A percentile compares a stretch with the other conserved stretches of the same genome.
Conservation (phyloP, 2,888 invertebrate species). For the Acleris emargana region DNA sequence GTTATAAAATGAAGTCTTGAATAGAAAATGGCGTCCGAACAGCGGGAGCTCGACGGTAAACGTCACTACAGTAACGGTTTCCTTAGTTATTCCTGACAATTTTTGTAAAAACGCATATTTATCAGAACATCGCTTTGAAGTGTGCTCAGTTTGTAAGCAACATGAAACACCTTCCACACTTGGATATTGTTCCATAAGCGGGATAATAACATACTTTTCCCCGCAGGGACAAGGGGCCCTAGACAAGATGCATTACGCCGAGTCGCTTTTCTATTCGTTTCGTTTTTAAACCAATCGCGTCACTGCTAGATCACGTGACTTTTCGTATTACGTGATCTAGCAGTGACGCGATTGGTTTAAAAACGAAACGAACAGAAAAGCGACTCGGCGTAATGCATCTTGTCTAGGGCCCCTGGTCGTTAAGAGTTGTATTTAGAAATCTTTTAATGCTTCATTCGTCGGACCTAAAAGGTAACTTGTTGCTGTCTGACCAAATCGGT, state of each 20-base stretch:
- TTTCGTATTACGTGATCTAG: no score
- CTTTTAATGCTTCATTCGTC: conserved; percentile 32
- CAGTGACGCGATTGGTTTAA: no score
- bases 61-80: conserved; percentile 18
- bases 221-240: conserved; percentile 34
- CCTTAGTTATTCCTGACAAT: background rate
- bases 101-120: conserved; percentile 14
- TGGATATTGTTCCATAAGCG: conserved; percentile 31
- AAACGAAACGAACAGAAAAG: no score
- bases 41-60: conserved; percentile 25
- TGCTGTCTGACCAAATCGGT: conserved; percentile 50
- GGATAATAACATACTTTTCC: conserved; percentile 33
- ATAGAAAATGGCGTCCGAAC: conserved; percentile 26
- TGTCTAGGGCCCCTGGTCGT: no score
- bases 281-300: no score
- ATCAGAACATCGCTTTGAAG: conserved; percentile 6
- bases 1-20: conserved; percentile 23
- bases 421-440: conserved; percentile 34
- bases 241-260: no score
- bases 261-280: no score
- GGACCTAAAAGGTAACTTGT: conserved; percentile 52
- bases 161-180: conserved; percentile 28
- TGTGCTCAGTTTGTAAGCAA: conserved; percentile 13
- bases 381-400: no score
- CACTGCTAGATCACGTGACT: no score